Base-by-base conservation (phyloP, 2,797 vertebrate species). In the Alectoris magna region DNA sequence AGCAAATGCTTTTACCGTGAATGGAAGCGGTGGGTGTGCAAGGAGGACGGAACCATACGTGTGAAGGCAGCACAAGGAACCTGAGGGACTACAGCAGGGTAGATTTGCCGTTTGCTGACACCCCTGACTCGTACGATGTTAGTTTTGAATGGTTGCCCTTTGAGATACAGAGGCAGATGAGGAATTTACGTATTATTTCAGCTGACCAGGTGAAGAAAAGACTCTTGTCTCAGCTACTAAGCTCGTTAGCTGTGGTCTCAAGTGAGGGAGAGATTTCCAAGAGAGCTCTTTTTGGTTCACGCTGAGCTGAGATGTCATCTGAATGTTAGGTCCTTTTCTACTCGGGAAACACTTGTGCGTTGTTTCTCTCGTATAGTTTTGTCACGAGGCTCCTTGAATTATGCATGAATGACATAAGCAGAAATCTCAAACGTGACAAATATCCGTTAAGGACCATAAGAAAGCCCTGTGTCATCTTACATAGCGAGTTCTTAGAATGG, bases 1-100 rank as follows among this genome's bases (percentile, higher is more conserved):
- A 88, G 87, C 58, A 84, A 59, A 90, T 86, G 91, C 89, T 91
- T 94, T 96, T 92, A 53, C 88, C 51, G 56, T 86, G 87, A 91
- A 88, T 90, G 93, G 93, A 77, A 88, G 78, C n/a, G 2, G 6
- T 48, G 79, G 59, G 63, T 13, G 39, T 85, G 79, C 0, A 2
- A 66, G 88, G 55, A 79, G 67, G 69, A 29, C 59, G 56, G 84
- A 86, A 29, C 56, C 4, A 5, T 58, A 51, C 39, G 0, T 81
- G 91, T 38, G 19, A 75, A 59, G 73, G 88, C 90, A 91, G 46
- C 49, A 1, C 12, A 7, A 5, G 14, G 69, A 66, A 8, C n/a
- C 55, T 38, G 55, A 80, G 36, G 34, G 15, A 86, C 18, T 3
- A 9, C 88, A 86, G 59, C 2, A 14, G 46, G 39, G 8, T 38